A percentile compares a stretch with the other conserved stretches of the same genome.
Evolutionary conservation across 1,140 invertebrate species (phyloP).

Genomic region (Onthophagus taurus): DNA sequence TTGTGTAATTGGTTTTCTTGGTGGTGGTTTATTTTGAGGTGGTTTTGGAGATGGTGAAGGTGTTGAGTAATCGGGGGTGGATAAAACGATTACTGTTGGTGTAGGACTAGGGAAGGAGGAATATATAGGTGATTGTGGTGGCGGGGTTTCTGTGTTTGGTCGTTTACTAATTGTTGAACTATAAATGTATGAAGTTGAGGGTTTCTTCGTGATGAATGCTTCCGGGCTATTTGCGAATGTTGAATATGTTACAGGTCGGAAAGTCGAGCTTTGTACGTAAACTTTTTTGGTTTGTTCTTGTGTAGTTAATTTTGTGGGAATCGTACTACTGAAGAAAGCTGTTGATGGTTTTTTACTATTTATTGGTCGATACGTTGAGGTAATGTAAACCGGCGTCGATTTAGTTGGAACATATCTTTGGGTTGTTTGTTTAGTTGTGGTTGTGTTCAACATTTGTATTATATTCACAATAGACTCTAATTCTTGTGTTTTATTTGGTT

Average conservation of each 20-base stretch:
- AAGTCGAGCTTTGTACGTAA: slow-evolving; percentile 26
- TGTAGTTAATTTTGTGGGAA: slow-evolving; percentile 28
- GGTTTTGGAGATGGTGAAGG: slow-evolving; percentile 22
- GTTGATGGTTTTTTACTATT: slow-evolving; percentile 24
- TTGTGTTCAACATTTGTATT: slow-evolving; percentile 34
- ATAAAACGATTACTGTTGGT: slow-evolving; percentile 63
- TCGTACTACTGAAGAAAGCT: slow-evolving; percentile 23
- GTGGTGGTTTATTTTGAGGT: slow-evolving; percentile 33
- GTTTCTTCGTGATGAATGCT: slow-evolving; percentile 22
- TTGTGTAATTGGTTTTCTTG: slow-evolving; percentile 35
- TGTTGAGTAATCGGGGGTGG: slow-evolving; percentile 24
- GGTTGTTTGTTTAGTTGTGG: slow-evolving; percentile 13
- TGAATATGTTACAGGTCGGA: slow-evolving; percentile 19
- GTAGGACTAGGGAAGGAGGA: slow-evolving; percentile 44
- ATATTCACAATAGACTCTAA: slow-evolving; percentile 42
- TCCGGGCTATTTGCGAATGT: slow-evolving; percentile 25
- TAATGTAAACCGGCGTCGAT: slow-evolving; percentile 41
- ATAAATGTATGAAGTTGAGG: slow-evolving; percentile 11
- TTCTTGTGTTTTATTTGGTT: slow-evolving; percentile 34
- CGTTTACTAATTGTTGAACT: slow-evolving; percentile 5
- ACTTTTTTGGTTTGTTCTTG: slow-evolving; percentile 20
- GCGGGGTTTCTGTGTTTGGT: slow-evolving; percentile 22
- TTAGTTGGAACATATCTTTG: not conserved
- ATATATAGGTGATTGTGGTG: slow-evolving; percentile 30
- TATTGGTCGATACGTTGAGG: slow-evolving; percentile 33